Percentiles rank a stretch among this genome's conserved stretches.
phyloP scores from a whole-genome alignment of 2,888 invertebrate species.

The Apoderus coryli region DNA sequence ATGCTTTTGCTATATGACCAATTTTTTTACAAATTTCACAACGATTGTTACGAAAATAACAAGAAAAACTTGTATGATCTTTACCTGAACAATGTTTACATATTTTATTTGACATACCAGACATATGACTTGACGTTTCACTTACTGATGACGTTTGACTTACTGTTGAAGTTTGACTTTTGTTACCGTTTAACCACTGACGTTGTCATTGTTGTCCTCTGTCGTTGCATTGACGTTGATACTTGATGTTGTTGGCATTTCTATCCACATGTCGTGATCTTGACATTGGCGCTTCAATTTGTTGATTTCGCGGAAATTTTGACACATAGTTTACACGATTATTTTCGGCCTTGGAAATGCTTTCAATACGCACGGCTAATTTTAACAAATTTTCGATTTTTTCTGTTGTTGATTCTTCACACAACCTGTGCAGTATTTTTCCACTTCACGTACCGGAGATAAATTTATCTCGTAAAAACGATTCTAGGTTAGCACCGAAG shows the following conservation, averaged over 20 bases:
- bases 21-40: slow-evolving; percentile 4
- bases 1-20: slow-evolving; percentile 2
- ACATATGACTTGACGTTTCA: background rate
- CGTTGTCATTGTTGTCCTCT: no score
- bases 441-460: background rate
- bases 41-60: background rate
- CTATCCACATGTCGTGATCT: no score
- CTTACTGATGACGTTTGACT: background rate
- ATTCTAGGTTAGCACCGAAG: slow-evolving; percentile 2
- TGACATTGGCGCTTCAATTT: no score
- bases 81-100: slow-evolving; percentile 5
- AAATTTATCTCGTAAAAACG: slow-evolving; percentile 4
- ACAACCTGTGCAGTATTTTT: slow-evolving; percentile 4
- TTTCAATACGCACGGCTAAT: no score
- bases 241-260: no score
- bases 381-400: no score
- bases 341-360: no score
- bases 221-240: no score
- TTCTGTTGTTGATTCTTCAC: slow-evolving; percentile 8
- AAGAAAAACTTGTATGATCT: background rate
- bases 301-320: no score
- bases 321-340: no score
- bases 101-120: background rate
- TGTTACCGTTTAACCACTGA: no score
- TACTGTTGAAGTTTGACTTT: background rate